Percentiles rank a stretch among this genome's conserved stretches.
Evolutionary conservation across 2,113 vertebrate genomes (phyloP).

Genomic region (Psilopsiagon aymara): DNA sequence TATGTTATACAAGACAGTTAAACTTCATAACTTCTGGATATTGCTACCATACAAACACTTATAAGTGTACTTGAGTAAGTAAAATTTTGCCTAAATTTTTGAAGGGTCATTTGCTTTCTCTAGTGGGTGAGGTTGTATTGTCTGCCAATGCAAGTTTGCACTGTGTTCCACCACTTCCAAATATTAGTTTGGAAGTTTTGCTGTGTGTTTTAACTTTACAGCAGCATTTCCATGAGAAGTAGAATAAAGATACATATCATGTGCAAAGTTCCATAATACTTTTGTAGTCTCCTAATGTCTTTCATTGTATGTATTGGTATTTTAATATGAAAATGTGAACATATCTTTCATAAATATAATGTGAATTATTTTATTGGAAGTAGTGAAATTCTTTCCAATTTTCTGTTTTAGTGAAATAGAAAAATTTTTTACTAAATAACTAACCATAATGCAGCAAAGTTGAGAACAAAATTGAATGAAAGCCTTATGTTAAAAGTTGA

Average conservation of each 20-base stretch:
- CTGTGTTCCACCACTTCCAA: not conserved
- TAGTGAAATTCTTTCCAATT: not conserved
- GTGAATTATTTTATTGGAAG: not conserved
- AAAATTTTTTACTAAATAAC: not conserved
- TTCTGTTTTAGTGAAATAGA: not conserved
- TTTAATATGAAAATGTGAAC: not conserved
- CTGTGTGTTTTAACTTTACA: not conserved
- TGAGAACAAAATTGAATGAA: not conserved
- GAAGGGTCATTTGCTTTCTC: not conserved
- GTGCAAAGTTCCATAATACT: not conserved
- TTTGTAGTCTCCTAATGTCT: rapidly evolving
- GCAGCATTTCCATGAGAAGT: not conserved
- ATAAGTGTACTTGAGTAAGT: not conserved
- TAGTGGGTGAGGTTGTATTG: not conserved
- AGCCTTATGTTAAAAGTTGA: not conserved
- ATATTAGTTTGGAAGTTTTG: not conserved
- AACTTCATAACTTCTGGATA: not conserved
- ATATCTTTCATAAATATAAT: not conserved
- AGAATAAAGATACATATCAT: not conserved
- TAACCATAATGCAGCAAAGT: not conserved
- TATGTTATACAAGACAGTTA: not conserved
- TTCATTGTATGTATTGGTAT: not conserved
- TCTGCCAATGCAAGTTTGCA: not conserved
- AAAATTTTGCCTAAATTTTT: not conserved
- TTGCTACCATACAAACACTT: not conserved